Evolutionary conservation across 2,797 vertebrate species (phyloP).

Genomic region (Hapalemur alaotrensis): DNA sequence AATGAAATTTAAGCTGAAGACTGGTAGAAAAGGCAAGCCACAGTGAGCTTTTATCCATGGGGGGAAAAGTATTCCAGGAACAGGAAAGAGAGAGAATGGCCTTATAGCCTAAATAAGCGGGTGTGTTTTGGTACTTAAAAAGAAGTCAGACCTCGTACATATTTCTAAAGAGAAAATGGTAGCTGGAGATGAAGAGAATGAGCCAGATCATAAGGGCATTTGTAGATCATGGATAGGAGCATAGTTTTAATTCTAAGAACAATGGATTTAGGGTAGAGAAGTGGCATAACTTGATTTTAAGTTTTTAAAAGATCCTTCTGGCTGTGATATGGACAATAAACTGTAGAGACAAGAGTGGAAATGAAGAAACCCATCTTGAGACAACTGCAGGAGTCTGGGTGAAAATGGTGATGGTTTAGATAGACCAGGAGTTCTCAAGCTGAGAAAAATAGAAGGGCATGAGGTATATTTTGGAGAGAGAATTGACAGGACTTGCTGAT

Average conservation of each 20-base stretch:
- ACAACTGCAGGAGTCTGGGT: not conserved
- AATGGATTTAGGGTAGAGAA: not conserved
- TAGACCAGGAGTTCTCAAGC: not conserved
- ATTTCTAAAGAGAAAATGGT: not conserved
- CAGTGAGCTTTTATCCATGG: not conserved
- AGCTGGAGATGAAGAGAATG: not conserved
- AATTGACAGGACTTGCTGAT: constrained; percentile 34
- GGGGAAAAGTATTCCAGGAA: not conserved
- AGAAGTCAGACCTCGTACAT: not conserved
- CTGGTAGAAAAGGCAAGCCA: not conserved
- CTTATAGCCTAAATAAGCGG: not conserved
- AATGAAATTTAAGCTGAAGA: not conserved
- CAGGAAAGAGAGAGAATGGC: not conserved
- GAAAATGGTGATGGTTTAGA: not conserved
- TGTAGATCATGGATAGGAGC: not conserved
- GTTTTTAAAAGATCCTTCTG: not conserved
- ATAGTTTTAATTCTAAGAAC: not conserved
- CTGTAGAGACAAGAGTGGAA: not conserved
- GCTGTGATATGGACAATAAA: not conserved
- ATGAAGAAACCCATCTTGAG: not conserved
- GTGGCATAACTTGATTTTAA: not conserved
- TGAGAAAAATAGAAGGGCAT: not conserved
- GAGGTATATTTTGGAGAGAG: constrained; percentile 27
- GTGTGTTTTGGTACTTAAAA: not conserved
- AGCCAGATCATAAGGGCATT: not conserved